Base-by-base conservation (phyloP, 2,797 vertebrate species). In the Hydrocynus forskahlii region DNA sequence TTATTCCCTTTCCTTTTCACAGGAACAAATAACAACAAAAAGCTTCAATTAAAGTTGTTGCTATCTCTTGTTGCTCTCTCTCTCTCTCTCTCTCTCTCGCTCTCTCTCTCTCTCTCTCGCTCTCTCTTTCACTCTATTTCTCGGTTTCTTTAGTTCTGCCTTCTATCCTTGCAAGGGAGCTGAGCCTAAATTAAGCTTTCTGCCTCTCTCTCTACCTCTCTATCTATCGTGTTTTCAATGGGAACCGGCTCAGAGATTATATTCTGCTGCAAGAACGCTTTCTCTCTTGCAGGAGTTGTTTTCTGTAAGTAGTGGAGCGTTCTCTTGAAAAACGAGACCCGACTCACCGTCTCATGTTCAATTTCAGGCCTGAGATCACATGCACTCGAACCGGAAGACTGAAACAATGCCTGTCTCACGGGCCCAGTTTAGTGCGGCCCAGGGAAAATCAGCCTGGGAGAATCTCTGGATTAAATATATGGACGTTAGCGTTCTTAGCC, bases 361-460 rank as follows among this genome's bases (percentile, higher is more conserved):
- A 57, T 80, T 81, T 85, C 75, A 78, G 81, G 75, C 63, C 76
- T 83, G 76, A 83, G 81, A 85, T 85, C 81, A 75, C 81, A 82
- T 73, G 69, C 78, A 63, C 48, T 80, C 54, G 25, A 82, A 85
- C 70, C 60, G 25, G 75, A 60, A 77, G 79, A 75, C 60, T 81
- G 70, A 81, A 70, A 70, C 43, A 7, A 16, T 48, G 78, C 64
- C 78, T 69, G 71, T 66, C 76, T 81, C 68, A 59, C 74, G 38
- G 19, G 57, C 55, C 4, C 17, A 19, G 45, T 52, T 52, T 55
- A 70, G 67, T 63, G 64, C 25, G 19, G 29, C 25, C n/a, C 25
- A 59, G 35, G 68, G 72, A 80, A 60, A 63, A 38, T 77, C 62
- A 77, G 59, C 45, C 55, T 8, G 8, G 19, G 16, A 76, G 52